Evolutionary conservation across 1,140 invertebrate species (phyloP), one percentile per base, ranked within the genome.

Genomic region (Drosophila malerkotliana): DNA sequence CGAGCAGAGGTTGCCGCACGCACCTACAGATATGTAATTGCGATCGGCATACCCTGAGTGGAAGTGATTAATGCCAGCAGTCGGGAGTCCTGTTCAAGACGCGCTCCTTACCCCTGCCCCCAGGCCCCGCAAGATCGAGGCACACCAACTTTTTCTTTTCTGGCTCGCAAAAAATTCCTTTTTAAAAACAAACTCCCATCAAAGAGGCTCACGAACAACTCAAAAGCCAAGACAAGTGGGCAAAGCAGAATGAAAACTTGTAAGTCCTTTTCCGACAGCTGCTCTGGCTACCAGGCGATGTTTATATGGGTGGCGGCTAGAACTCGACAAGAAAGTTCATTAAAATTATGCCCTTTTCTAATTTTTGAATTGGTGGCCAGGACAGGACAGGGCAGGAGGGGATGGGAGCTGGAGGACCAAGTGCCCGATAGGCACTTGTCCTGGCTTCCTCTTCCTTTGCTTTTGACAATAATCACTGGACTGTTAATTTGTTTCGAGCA

Each of bases 271-370:
- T 88, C 78, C 83, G 82, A 82, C 82, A 85, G 82, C 82, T 85
- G 82, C 82, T 54, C 62, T 57, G 79, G 66, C 74, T 72, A 78
- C 79, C 79, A 87, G 54, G 63, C 21, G 53, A 45, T 45, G 53
- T 72, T 61, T 48, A 47, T 62, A 48, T 54, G 45, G 24, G 53
- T 24, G 52, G 54, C 48, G 30, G 32, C 56, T 72, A 66, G 41
- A 68, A 64, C 77, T 68, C 47, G 57, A 56, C 49, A 77, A 79
- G 62, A 88, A 88, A 88, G 83, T 88, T 88, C 83, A 88, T 88
- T 88, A 88, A 89, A 88, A 88, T 88, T 88, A 89, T 88, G 84
- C 84, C 84, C 83, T 88, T 83, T 85, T 85, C 83, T 87, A 87
- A 87, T 87, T 87, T 74, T 54, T 81, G 68, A 78, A 77, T 74